Evolutionary conservation across 37 sponge, comb jelly and placozoan genomes (phyloP).

Genomic region (Geodia barretti): DNA sequence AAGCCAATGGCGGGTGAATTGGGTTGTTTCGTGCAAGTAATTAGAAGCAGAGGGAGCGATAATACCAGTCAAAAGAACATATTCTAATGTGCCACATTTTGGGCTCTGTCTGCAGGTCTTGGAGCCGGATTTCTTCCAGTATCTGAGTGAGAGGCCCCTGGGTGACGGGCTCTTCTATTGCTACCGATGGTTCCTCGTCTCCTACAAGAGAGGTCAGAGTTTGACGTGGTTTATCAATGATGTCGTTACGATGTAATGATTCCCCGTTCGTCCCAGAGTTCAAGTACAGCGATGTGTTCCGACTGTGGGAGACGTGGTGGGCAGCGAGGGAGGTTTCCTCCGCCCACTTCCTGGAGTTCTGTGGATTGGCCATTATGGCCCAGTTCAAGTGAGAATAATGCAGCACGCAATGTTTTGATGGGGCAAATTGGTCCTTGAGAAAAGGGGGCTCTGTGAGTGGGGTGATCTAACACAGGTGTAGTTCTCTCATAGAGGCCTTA

Average conservation of each 20-base stretch:
- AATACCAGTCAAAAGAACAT: too few species aligned
- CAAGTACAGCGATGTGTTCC: constrained; percentile 77
- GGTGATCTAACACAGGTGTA: too few species aligned
- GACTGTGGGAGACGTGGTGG: constrained; percentile 91
- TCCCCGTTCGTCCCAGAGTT: constrained; percentile 57
- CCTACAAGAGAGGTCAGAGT: constrained; percentile 89
- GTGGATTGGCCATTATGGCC: constrained; percentile 84
- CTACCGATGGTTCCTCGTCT: constrained; percentile 93
- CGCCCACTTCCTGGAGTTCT: constrained; percentile 81
- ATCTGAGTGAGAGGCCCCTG: constrained; percentile 73
- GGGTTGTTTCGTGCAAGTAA: too few species aligned
- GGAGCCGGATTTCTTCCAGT: constrained; percentile 88
- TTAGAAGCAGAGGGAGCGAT: too few species aligned
- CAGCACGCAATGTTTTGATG: too few species aligned
- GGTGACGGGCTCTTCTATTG: constrained; percentile 88
- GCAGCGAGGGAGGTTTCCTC: constrained; percentile 58
- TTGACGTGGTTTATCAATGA: too few species aligned
- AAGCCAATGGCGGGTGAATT: too few species aligned
- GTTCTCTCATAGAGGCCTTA: too few species aligned
- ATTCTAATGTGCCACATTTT: too few species aligned
- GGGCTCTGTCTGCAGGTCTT: constrained; percentile 54
- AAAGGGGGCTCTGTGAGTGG: too few species aligned
- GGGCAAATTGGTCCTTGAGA: too few species aligned
- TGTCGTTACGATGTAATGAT: too few species aligned
- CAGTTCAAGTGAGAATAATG: constrained; percentile 93